Base-by-base conservation (phyloP, 2,113 vertebrate species). In the Carassius gibelio region DNA sequence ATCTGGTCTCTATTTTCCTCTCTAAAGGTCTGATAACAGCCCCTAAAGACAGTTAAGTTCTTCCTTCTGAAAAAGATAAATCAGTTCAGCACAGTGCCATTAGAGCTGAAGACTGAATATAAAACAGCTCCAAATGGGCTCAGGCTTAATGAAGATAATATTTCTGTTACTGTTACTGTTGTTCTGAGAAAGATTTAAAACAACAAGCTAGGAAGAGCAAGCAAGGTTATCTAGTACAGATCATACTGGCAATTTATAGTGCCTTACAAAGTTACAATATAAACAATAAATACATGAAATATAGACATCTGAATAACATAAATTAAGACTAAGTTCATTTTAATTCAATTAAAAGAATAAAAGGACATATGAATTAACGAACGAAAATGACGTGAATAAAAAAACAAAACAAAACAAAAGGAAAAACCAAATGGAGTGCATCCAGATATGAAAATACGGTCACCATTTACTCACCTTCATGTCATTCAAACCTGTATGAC, bases 21-120 rank as follows among this genome's bases (percentile, higher is more conserved):
- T 61, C 75, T 48, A 38, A 62, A 45, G 19, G 68, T 42, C 82
- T 80, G 72, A 23, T 64, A 64, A 80, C 36, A 64, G 59, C 13
- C 13, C 78, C 45, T 81, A 71, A 75, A 81, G 81, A 69, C 71
- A 52, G 62, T 50, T 57, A 75, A 80, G 26, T 68, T 77, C 68
- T 55, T 83, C 75, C 23, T 48, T 72, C 82, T 85, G 26, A 34
- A 23, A 74, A 42, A 80, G 81, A 89, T 81, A 85, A 85, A 85
- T 86, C 61, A 84, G 84, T 81, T 36, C 52, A 72, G 11, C 42
- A 62, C 82, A 80, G n/a, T 15, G 7, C 62, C 48, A 38, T 77
- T 75, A 68, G 75, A 77, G 71, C 23, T 80, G 19, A 76, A 71
- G 83, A 59, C 30, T 80, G 72, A 83, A 48, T 84, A 87, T 81